Conservation (phyloP, 2,888 invertebrate species). For the Lymantria dispar region DNA sequence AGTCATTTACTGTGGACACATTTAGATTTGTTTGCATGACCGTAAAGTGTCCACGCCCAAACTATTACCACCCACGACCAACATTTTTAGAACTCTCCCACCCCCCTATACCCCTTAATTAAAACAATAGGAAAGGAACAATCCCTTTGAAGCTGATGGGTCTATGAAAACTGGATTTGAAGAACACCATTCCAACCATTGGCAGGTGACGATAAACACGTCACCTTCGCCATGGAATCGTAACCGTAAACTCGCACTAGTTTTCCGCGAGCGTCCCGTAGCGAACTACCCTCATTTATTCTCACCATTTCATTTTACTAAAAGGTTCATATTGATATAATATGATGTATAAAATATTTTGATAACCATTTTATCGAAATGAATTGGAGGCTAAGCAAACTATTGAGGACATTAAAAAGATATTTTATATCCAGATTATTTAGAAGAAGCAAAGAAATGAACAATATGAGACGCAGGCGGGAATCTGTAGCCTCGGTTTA, state of each 20-base stretch:
- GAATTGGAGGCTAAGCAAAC: constrained; percentile 21
- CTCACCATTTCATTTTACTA: constrained; percentile 14
- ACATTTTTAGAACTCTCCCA: constrained; percentile 36
- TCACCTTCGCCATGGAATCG: constrained; percentile 64
- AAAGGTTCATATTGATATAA: constrained; percentile 28
- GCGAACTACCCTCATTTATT: constrained; percentile 47
- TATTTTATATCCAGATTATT: constrained; percentile 26
- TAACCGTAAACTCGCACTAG: constrained; percentile 64
- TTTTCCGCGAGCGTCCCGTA: constrained; percentile 46
- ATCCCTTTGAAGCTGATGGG: constrained; percentile 18
- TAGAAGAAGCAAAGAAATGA: constrained; percentile 40
- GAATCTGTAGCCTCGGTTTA: constrained; percentile 72
- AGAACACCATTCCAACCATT: constrained; percentile 52
- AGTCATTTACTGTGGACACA: constrained; percentile 65
- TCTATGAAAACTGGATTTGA: constrained; percentile 46
- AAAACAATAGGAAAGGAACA: constrained; percentile 16
- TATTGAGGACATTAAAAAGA: constrained; percentile 39
- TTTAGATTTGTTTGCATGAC: constrained; percentile 71
- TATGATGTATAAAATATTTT: constrained; percentile 29
- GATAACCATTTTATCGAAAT: constrained; percentile 17
- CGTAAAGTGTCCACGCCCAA: constrained; percentile 72
- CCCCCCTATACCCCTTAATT: constrained; percentile 19
- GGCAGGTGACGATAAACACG: constrained; percentile 64
- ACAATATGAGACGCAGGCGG: constrained; percentile 55
- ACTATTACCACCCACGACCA: constrained; percentile 54